Conservation (phyloP, 2,797 vertebrate species). For the Brotula barbata region DNA sequence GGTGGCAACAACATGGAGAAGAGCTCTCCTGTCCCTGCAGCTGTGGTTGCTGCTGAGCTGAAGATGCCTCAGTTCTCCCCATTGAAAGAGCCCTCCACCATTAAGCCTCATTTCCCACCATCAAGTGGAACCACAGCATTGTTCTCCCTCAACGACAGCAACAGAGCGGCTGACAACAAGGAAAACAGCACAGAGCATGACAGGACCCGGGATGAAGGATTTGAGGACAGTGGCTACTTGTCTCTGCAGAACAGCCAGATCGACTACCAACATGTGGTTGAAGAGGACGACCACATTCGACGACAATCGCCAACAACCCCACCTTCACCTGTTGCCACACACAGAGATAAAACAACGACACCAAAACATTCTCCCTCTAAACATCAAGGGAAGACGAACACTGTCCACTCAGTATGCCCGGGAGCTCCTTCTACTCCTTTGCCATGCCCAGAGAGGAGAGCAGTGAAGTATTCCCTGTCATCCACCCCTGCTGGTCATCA, state of each 20-base stretch:
- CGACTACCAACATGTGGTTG: slow-evolving; percentile 66
- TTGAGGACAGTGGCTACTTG: slow-evolving; percentile 92
- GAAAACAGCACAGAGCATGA: slow-evolving; percentile 79
- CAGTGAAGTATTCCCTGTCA: not conserved
- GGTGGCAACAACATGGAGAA: slow-evolving; percentile 46
- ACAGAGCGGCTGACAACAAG: slow-evolving; percentile 81
- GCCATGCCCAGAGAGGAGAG: slow-evolving; percentile 10
- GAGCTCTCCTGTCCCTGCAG: slow-evolving; percentile 13
- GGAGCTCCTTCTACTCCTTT: slow-evolving; percentile 40
- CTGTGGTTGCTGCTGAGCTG: slow-evolving; percentile 13
- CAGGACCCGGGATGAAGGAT: slow-evolving; percentile 50
- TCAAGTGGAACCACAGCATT: not conserved
- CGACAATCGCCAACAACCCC: not conserved
- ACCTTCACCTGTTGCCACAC: not conserved
- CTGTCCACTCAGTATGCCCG: not conserved
- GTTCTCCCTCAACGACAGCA: slow-evolving; percentile 45
- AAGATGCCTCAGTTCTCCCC: slow-evolving; percentile 50
- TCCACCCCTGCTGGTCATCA: slow-evolving; percentile 20
- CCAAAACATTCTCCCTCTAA: slow-evolving; percentile 45
- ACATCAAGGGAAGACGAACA: not conserved
- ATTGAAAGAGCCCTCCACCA: slow-evolving; percentile 45
- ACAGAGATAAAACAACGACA: not conserved
- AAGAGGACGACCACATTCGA: slow-evolving; percentile 24
- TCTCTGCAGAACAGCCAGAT: slow-evolving; percentile 83
- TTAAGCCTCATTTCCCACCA: slow-evolving; percentile 48